Evolutionary conservation across 2,797 vertebrate species (phyloP), one percentile per base, ranked within the genome.

Genomic region (Gobio occitaniae): DNA sequence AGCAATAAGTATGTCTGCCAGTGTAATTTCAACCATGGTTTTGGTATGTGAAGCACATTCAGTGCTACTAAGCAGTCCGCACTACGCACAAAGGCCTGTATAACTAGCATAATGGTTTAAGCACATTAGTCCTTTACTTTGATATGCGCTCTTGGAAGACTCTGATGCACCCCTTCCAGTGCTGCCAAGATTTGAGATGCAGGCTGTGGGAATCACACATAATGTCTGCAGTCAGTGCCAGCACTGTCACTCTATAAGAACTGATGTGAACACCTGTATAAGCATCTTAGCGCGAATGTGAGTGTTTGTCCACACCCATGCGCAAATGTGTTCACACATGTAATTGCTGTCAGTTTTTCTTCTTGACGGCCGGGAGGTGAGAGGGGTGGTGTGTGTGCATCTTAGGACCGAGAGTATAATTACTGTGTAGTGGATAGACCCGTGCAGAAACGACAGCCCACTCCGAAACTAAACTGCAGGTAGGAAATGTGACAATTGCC

Each of bases 321-420:
- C 75, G 1, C 70, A 12, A 78, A 78, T 75, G 29, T 79, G 54
- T 54, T 79, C 77, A 74, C 83, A 85, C 77, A 72, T 85, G 56
- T 85, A 85, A 85, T 83, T 81, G 78, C 44, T 80, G 52, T 83
- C 76, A 68, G 69, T 77, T 85, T 78, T 78, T 78, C 59, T 71
- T 75, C 48, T 48, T 63, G 76, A 70, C 52, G 66, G 86, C 50
- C 25, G 16, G 44, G 56, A 54, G 56, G 72, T 72, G 44, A 84
- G 36, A 83, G 32, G 71, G 72, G 74, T 3, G 25, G 70, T 47
- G 72, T 82, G 72, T 47, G 44, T 71, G 66, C 4, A n/a, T 56
- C 71, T 79, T 48, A 66, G 65, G 63, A 21, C 44, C 17, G 41
- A 38, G 29, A 69, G 63, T 84, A 72, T 69, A 88, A 84, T 88